Evolutionary conservation across 2,888 invertebrate genomes (phyloP).

Genomic region (Rhimphoctona megacephalus): DNA sequence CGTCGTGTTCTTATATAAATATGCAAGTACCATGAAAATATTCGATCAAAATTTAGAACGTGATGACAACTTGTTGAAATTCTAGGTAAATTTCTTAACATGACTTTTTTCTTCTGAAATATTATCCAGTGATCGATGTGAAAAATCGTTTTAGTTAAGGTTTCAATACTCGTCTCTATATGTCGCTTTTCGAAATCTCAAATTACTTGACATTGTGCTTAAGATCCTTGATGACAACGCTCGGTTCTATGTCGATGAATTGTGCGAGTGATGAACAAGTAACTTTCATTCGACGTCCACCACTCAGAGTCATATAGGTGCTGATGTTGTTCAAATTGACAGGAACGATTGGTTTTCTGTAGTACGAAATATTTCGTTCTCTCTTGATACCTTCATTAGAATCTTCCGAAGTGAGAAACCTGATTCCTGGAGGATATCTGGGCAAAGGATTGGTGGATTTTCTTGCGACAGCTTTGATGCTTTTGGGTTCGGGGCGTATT

Average conservation of each 20-base stretch:
- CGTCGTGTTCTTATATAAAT: background rate
- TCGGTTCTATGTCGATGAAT: conserved; percentile 86
- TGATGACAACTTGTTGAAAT: background rate
- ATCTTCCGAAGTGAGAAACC: conserved; percentile 67
- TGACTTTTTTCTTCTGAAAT: background rate
- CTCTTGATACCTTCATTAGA: conserved; percentile 73
- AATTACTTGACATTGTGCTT: conserved; percentile 51
- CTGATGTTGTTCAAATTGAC: conserved; percentile 85
- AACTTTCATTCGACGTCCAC: conserved; percentile 85
- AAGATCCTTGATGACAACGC: conserved; percentile 85
- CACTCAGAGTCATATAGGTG: conserved; percentile 86
- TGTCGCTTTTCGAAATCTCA: background rate
- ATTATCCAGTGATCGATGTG: background rate
- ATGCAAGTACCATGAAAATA: background rate
- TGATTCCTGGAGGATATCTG: conserved; percentile 72
- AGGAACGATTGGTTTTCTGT: conserved; percentile 84
- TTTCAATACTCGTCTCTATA: background rate
- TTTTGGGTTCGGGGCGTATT: conserved; percentile 64
- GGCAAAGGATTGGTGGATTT: conserved; percentile 86
- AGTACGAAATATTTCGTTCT: conserved; percentile 83
- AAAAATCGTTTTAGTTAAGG: background rate
- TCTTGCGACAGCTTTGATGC: conserved; percentile 80
- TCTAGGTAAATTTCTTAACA: background rate
- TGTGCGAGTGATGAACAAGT: conserved; percentile 86
- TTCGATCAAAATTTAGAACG: background rate